A percentile compares a stretch with the other conserved stretches of the same genome.
These are phyloP conservation scores for Leistus spinibarbis DNA, from an alignment of 2,888 invertebrate genomes.

Conservation along the genomic window DNA sequence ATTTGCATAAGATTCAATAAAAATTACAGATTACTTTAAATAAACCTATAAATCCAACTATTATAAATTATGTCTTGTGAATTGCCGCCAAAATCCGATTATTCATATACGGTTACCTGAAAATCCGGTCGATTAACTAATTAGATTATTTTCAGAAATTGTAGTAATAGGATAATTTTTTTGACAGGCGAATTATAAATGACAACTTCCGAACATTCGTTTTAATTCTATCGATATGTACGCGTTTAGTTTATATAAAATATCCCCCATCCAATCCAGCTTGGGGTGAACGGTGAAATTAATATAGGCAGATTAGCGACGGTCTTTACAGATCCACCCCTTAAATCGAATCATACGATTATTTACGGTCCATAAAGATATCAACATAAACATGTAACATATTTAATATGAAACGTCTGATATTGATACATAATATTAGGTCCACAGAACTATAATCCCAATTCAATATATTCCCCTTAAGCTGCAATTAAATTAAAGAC, in stretches of 20 bases:
- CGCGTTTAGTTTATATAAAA: not conserved
- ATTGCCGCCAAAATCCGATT: too few relatives aligned
- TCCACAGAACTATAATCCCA: too few relatives aligned
- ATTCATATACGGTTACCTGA: too few relatives aligned
- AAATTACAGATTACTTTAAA: conserved; percentile 19
- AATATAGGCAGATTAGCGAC: conserved; percentile 12
- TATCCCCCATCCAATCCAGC: not conserved
- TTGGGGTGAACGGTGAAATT: not conserved
- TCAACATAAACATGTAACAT: not conserved
- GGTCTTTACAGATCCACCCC: conserved; percentile 23
- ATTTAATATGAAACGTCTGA: too few relatives aligned
- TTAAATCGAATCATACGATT: conserved; percentile 20
- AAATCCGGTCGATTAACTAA: too few relatives aligned
- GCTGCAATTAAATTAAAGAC: too few relatives aligned
- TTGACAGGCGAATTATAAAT: too few relatives aligned
- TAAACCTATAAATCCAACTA: not conserved
- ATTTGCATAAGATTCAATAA: conserved; percentile 26
- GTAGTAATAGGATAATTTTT: too few relatives aligned
- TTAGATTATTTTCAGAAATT: too few relatives aligned
- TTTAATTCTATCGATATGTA: not conserved
- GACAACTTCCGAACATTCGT: too few relatives aligned
- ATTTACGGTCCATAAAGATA: conserved; percentile 11
- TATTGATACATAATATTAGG: too few relatives aligned
- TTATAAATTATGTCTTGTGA: conserved; percentile 25
- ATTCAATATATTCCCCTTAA: too few relatives aligned